Base-by-base conservation (phyloP, 2,888 invertebrate species). In the Campoplex capitator region DNA sequence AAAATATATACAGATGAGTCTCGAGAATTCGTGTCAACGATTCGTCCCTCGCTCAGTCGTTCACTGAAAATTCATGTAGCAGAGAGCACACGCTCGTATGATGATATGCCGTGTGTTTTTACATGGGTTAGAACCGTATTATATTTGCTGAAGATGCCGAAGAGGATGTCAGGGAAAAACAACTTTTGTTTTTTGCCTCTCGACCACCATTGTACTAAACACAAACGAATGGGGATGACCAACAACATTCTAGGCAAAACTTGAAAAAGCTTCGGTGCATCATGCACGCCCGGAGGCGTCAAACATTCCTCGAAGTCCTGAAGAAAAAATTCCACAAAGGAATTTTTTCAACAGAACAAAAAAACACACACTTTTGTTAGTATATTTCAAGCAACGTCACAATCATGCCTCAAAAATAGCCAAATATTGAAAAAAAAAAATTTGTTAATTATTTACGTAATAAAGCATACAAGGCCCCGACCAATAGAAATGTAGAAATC, bases 61-160 rank as follows among this genome's bases (percentile, higher is more conserved):
- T 32, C 65, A 77, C 81, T 81, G 71, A 73, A 73, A 84, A 76
- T 71, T 45, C 54, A 76, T 54, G 76, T 85, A 65, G 76, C 23
- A 23, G 23, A 23, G 23, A 23, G 23, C 76, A 35, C 71, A 62
- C 81, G 78, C 68, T 67, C 70, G 45, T 70, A 70, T 7, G n/a
- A 45, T 73, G 78, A 74, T 65, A 67, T 32, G 13, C 18, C 23
- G 23, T 51, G 23, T 54, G 65, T 74, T 54, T 74, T 42, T 54
- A 28, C 7, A n/a, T 42, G 54, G n/a, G 35, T 51, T 73, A 54
- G 73, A 73, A 35, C 35, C 18, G 18, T 51, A 32, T 54, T 54
- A 18, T 54, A 16, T 73, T 32, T 54, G 42, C 23, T 65, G 28
- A 62, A 62, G 11, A 32, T 13, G 58, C 28, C 28, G 28, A 62